Base-by-base conservation (phyloP, 2,888 invertebrate genomes). In the Ptilodon capucinus region DNA sequence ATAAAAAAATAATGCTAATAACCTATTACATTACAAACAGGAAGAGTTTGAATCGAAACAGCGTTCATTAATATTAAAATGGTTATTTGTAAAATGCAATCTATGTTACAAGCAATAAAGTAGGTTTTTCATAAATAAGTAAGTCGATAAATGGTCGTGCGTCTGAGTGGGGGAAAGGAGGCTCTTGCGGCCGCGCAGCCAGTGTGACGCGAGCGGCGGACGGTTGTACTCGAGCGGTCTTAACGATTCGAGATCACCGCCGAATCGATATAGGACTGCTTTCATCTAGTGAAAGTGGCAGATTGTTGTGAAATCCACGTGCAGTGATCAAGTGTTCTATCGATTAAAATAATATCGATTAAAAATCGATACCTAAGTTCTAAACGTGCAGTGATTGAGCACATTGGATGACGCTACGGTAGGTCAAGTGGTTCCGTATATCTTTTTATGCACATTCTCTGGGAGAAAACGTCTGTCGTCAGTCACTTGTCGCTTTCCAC, bases 271-370 rank as follows among this genome's bases (percentile, higher is more conserved):
- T 70, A 83, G 82, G 79, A 80, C 81, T 78, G 75, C 71, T 75
- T 71, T 64, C 48, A 53, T 25, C 62, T 54, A 86, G 86, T 87
- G 86, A 86, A 86, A 87, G 87, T 86, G 82, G 65, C 64, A 69
- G 68, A 63, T 72, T 71, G 63, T 66, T 73, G 71, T 75, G 67
- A 68, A 71, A 60, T 75, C 23, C 54, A 57, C 55, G 74, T 68
- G 65, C 59, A 66, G 68, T 74, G 74, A 63, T 60, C 48, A 50
- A 63, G 66, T 68, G 60, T 64, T 51, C 48, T 48, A 48, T 54
- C 47, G 45, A 56, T 57, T 57, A 43, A 44, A 55, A 46, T 59
- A 40, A 19, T 19, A 19, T 19, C 38, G 19, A 38, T 57, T 68
- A 59, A 50, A 54, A 48, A 57, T 57, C 52, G 47, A 49, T 52